These are phyloP conservation scores for Hypomecis atomaria DNA, from an alignment of 2,888 invertebrate species.

Conservation along the genomic window DNA sequence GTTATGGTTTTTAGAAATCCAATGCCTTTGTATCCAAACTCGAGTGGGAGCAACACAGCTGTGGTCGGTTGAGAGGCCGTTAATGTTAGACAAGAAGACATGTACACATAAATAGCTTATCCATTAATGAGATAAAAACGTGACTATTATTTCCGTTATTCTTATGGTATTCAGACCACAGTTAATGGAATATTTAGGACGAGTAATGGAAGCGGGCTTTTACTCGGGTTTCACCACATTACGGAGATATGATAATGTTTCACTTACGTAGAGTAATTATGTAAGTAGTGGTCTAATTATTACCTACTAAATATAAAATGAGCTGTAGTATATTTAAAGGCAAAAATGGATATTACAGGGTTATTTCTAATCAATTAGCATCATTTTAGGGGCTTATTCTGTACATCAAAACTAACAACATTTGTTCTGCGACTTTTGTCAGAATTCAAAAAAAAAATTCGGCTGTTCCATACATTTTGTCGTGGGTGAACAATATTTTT, in stretches of 20 bases:
- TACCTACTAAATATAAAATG: conserved; percentile 12
- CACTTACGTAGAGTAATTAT: conserved; percentile 39
- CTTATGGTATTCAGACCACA: conserved; percentile 43
- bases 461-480: too few species aligned
- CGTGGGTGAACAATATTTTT: too few species aligned
- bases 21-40: too few species aligned
- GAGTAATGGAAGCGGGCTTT: conserved; percentile 41
- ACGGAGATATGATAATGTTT: conserved; percentile 42
- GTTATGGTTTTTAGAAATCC: too few species aligned
- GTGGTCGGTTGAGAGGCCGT: conserved; percentile 29
- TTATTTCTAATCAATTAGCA: too few species aligned
- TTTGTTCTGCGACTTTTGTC: too few species aligned
- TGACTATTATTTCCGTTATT: conserved; percentile 47
- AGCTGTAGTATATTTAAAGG: conserved; percentile 3
- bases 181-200: conserved; percentile 45
- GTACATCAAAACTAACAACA: too few species aligned
- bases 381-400: too few species aligned
- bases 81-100: conserved; percentile 70
- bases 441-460: too few species aligned
- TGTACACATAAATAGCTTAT: conserved; percentile 71
- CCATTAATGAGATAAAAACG: conserved; percentile 80
- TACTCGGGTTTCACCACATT: conserved; percentile 39
- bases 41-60: too few species aligned
- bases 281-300: conserved; percentile 31
- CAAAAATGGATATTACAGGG: background rate